A percentile compares a stretch with the other conserved stretches of the same genome.
Conservation (phyloP, 1,140 invertebrate genomes). For the Drosophila pectinifera region DNA sequence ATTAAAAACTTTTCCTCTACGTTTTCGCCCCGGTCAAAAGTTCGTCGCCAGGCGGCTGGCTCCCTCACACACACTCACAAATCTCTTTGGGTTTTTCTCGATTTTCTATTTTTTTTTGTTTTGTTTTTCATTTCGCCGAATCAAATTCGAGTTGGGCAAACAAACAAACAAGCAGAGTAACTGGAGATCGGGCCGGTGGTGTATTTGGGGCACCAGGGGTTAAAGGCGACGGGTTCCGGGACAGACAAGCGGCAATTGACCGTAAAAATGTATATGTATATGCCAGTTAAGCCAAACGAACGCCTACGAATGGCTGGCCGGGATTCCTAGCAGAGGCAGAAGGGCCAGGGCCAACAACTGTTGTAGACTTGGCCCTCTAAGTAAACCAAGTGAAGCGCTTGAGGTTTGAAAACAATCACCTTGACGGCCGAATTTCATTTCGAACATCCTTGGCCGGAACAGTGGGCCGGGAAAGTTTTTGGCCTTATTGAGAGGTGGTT, state of each 20-base stretch:
- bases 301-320: conserved; percentile 41
- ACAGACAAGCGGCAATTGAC: conserved; percentile 80
- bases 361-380: conserved; percentile 60
- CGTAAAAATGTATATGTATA: conserved; percentile 78
- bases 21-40: conserved; percentile 65
- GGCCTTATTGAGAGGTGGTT: background rate
- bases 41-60: conserved; percentile 64
- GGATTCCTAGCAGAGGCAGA: background rate
- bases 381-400: conserved; percentile 71
- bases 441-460: conserved; percentile 38
- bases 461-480: conserved; percentile 45
- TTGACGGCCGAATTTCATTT: conserved; percentile 76
- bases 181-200: conserved; percentile 36
- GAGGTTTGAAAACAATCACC: conserved; percentile 81
- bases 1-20: conserved; percentile 75
- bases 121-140: conserved; percentile 46
- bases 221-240: conserved; percentile 10
- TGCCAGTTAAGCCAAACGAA: conserved; percentile 63
- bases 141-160: conserved; percentile 74
- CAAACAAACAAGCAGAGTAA: conserved; percentile 62
- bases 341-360: conserved; percentile 16
- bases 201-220: conserved; percentile 3
- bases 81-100: conserved; percentile 36
- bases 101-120: conserved; percentile 14
- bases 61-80: conserved; percentile 25